Base-by-base conservation (phyloP, 1,140 invertebrate species). In the Cepaea nemoralis region DNA sequence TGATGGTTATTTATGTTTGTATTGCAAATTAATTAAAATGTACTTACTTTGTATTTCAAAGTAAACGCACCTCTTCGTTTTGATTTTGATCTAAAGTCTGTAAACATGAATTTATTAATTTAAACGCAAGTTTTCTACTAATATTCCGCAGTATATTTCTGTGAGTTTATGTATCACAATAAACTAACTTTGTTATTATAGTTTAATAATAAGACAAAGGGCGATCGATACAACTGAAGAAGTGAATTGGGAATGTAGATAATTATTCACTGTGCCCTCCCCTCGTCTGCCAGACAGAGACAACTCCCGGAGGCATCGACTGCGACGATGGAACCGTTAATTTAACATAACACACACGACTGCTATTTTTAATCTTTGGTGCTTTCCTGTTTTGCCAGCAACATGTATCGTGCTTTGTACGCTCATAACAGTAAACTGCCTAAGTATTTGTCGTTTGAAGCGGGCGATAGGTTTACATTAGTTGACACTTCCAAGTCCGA, bases 361-460 rank as follows among this genome's bases (percentile, higher is more conserved):
- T n/a, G n/a, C n/a, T n/a, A n/a, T n/a, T 14, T 55, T 55, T 55
- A 55, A 55, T 55, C 5, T 31, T 63, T 31, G 27, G 27, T 31
- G 10, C 27, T 50, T 50, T 6, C n/a, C n/a, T 16, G 22, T 3
- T n/a, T 0, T 19, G 1, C 27, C 3, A 5, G 67, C 33, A 50
- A 77, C 75, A 89, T 89, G 87, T 88, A 85, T 83, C 83, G 85
- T 81, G 88, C 88, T 35, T 73, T 87, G 35, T 89, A 88, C 74
- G 86, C 85, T 50, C 87, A 87, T 79, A 86, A 86, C 35, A 85
- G 85, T 16, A 83, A 85, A n/a, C 35, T 83, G 33, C 76, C 84
- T 10, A 79, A 85, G 39, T 86, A 88, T 83, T 66, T 89, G 66
- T 84, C 83, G 1, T 89, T 89, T 83, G 50, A 84, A 45, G 42